Evolutionary conservation across 2,113 vertebrate genomes (phyloP), one percentile per base, ranked within the genome.

Genomic region (Phaethornis superciliosus): DNA sequence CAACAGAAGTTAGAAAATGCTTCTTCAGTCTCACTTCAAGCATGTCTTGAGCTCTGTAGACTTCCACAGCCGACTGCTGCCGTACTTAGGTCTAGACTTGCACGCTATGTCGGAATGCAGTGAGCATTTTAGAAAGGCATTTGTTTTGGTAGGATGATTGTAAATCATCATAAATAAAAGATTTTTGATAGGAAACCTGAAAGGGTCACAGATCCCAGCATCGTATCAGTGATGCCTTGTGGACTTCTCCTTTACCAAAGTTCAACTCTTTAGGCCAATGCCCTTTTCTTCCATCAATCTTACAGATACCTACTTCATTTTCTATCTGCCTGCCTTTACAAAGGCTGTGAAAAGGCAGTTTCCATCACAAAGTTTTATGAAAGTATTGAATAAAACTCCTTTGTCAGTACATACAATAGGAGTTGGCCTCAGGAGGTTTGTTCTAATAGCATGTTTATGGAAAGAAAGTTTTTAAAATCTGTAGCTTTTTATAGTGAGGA

Each of bases 161-260:
- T 47, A 65, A 72, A 24, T 21, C 55, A 47, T 46, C 30, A 83
- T 33, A 88, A 46, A 46, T 15, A 67, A 62, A 59, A 4, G 37
- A 23, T 19, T 52, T 87, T 42, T 54, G 2, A 37, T 7, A 68
- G 30, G 26, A 75, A 79, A 82, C 9, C 24, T 37, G 37, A 23
- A 55, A 47, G 10, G 58, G 13, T n/a, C 85, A 91, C 10, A 79
- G 21, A 40, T 44, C 24, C 49, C 54, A 63, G 23, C 11, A 72
- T 23, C 0, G 0, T 6, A 58, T 37, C 60, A 75, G 30, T 35
- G 51, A 52, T 4, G 10, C 27, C 28, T 69, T 55, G 17, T 58
- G 42, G 27, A 62, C 26, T 37, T 80, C 26, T 51, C 7, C 33
- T 75, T 60, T 37, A 54, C 12, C n/a, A 12, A 86, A 51, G 22